phyloP scores from a whole-genome alignment of 2,113 vertebrate species.

The Calypte anna region DNA sequence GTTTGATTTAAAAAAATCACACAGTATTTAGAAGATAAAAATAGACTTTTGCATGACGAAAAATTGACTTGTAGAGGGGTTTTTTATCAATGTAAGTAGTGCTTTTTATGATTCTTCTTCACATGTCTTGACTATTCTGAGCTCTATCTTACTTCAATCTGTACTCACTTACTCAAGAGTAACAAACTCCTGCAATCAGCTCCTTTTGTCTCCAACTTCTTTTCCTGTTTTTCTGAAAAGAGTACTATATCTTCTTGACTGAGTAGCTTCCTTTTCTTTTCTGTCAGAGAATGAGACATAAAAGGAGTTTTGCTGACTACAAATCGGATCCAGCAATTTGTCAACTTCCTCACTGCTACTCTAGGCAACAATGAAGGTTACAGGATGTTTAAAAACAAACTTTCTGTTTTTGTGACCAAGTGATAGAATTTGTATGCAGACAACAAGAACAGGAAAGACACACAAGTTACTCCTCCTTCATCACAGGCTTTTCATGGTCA shows the following conservation, averaged over 20 bases:
- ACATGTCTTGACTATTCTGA: not conserved
- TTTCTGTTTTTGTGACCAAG: not conserved
- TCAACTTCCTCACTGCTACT: not conserved
- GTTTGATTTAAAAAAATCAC: not conserved
- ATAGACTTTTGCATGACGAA: conserved; percentile 6
- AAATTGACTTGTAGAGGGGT: not conserved
- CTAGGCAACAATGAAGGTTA: conserved; percentile 21
- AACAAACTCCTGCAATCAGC: conserved; percentile 3
- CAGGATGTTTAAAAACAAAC: conserved; percentile 9
- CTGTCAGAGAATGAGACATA: conserved; percentile 14
- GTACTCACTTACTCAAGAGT: not conserved
- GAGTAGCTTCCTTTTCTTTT: conserved; percentile 26
- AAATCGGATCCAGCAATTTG: conserved; percentile 12
- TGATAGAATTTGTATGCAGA: not conserved
- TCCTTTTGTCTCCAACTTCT: conserved; percentile 37
- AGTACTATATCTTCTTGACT: conserved; percentile 26
- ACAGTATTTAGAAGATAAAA: conserved; percentile 14
- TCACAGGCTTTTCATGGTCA: not conserved
- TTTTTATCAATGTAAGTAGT: not conserved
- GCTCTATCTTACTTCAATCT: not conserved
- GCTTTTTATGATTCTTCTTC: conserved; percentile 28
- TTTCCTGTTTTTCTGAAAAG: conserved; percentile 22
- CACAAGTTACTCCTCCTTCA: not conserved
- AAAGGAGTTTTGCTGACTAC: conserved; percentile 38
- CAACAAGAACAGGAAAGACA: not conserved